Base-by-base conservation (phyloP, 1,140 invertebrate species). In the Calosoma granatense region DNA sequence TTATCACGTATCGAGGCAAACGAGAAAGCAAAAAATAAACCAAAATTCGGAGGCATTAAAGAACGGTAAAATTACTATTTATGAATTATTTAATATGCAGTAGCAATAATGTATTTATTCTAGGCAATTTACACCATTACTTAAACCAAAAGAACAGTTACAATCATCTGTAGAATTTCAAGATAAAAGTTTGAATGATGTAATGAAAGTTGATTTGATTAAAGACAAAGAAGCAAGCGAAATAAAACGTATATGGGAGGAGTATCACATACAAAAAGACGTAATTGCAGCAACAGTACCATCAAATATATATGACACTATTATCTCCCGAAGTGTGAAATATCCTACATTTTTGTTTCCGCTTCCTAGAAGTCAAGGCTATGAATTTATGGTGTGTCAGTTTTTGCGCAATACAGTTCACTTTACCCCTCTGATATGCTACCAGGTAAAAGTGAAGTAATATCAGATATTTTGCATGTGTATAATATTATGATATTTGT, bases 311-410 rank as follows among this genome's bases (percentile, higher is more conserved):
- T 91, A 80, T 67, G 70, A 79, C 6, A 76, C 69, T 41, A 74
- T 91, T 54, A 74, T 78, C 53, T 59, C 76, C 20, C 76, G 76
- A 14, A 80, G 81, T 56, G 73, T 73, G 59, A 69, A 79, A 51
- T 81, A 80, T 70, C 78, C 84, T 1, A 83, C 80, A 63, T 96
- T 96, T 73, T 59, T 96, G 20, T 80, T 93, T 60, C 87, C 92
- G 2, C 64, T 96, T 36, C 91, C 90, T 2, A 76, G 88, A 60
- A 78, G 82, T 19, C 81, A 89, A 65, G 92, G 92, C 12, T 94
- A 90, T 72, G 92, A 96, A 72, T 94, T 94, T 67, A 84, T 93
- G 56, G 76, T 94, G 70, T 79, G 80, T 59, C 90, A 94, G 71
- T 86, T 86, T 74, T 74, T 78, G 63, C 81, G 71, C 30, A 85